Percentiles rank a stretch among this genome's conserved stretches.
Evolutionary conservation across 2,113 vertebrate genomes (phyloP).

Genomic region (Osmerus mordax): DNA sequence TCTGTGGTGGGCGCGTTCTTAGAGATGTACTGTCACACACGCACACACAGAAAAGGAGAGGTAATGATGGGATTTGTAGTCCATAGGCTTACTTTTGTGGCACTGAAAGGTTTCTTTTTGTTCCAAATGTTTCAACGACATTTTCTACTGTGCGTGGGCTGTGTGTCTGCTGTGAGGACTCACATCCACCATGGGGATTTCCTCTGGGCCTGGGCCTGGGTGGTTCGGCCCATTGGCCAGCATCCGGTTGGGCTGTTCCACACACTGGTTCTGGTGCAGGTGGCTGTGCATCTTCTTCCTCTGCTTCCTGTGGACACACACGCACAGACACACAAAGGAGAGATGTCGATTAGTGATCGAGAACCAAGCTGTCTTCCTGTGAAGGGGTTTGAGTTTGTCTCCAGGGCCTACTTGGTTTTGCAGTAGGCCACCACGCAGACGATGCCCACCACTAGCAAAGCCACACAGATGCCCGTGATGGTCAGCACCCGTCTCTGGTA

Average conservation of each 20-base stretch:
- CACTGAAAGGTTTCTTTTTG: too few relatives aligned
- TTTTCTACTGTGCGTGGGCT: slow-evolving; percentile 9
- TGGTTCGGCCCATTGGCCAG: slow-evolving; percentile 90
- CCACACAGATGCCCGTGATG: slow-evolving; percentile 97
- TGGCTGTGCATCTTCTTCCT: slow-evolving; percentile 93
- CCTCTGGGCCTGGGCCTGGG: slow-evolving; percentile 87
- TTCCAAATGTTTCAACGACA: too few relatives aligned
- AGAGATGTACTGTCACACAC: slow-evolving; percentile 82
- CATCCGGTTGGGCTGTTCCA: slow-evolving; percentile 87
- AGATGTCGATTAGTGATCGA: neutral
- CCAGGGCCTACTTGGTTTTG: slow-evolving; percentile 92
- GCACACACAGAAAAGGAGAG: slow-evolving; percentile 22
- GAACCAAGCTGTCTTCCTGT: neutral
- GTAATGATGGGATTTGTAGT: neutral
- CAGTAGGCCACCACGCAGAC: slow-evolving; percentile 98
- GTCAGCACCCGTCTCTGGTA: slow-evolving; percentile 97
- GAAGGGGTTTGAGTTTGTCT: too few relatives aligned
- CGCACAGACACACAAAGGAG: neutral
- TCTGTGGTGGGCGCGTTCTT: slow-evolving; percentile 92
- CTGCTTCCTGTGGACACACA: slow-evolving; percentile 79
- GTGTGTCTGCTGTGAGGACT: slow-evolving; percentile 56
- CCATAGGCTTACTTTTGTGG: too few relatives aligned
- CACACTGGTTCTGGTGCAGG: slow-evolving; percentile 92
- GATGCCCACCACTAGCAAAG: slow-evolving; percentile 94
- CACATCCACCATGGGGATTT: slow-evolving; percentile 94